Evolutionary conservation across 2,113 vertebrate species (phyloP).

Genomic region (Xyliphius kryptos): DNA sequence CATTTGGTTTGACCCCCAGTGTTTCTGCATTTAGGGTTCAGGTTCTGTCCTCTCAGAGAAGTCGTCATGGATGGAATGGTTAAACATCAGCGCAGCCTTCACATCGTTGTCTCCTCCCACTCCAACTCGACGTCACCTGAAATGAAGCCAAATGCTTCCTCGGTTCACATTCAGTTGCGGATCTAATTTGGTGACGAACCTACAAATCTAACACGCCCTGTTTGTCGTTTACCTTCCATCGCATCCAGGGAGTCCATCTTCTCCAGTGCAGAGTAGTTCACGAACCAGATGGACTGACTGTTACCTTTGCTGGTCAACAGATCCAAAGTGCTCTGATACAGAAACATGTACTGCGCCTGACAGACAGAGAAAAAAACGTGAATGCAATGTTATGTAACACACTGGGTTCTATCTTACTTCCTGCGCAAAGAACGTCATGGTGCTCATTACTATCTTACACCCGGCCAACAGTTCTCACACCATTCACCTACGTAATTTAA

Average conservation of each 20-base stretch:
- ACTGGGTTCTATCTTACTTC: too few species aligned
- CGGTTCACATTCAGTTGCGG: too few species aligned
- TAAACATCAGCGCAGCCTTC: constrained; percentile 67
- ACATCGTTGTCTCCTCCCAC: constrained; percentile 99
- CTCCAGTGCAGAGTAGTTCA: constrained; percentile 93
- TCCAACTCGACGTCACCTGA: constrained; percentile 95
- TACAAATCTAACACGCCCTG: not conserved
- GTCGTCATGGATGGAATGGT: constrained; percentile 6
- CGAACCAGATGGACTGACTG: constrained; percentile 88
- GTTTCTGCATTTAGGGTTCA: not conserved
- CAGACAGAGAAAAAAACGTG: too few species aligned
- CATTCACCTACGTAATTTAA: too few species aligned
- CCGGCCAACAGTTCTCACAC: too few species aligned
- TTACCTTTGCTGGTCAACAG: constrained; percentile 84
- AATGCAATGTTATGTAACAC: too few species aligned
- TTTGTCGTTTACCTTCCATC: constrained; percentile 83
- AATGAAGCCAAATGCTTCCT: constrained; percentile 33
- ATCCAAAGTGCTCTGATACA: constrained; percentile 91
- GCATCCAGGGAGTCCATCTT: constrained; percentile 98
- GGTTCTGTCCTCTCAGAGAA: not conserved
- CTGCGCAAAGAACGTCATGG: too few species aligned
- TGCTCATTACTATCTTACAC: too few species aligned
- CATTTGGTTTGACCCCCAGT: constrained; percentile 11
- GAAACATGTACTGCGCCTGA: constrained; percentile 95
- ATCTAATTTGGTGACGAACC: not conserved